phyloP scores from a whole-genome alignment of 2,113 vertebrate genomes.

The Epinephelus moara region DNA sequence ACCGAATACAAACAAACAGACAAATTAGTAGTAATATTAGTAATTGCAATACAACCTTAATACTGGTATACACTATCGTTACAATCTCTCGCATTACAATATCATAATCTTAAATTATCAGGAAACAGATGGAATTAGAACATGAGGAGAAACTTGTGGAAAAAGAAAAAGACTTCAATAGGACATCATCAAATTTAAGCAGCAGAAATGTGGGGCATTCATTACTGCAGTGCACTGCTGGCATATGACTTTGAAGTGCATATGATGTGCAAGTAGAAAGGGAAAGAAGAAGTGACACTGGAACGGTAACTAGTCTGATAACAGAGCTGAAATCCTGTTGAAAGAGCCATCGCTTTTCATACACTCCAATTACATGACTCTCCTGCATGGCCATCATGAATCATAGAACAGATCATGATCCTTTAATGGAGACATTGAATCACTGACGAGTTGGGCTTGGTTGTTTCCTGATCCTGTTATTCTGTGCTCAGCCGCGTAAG shows the following conservation, averaged over 20 bases:
- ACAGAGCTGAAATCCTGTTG: constrained; percentile 67
- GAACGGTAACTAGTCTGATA: constrained; percentile 70
- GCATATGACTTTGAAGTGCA: constrained; percentile 79
- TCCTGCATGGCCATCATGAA: constrained; percentile 78
- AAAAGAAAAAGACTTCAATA: constrained; percentile 51
- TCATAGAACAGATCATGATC: constrained; percentile 81
- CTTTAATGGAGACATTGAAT: constrained; percentile 77
- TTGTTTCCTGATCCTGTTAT: constrained; percentile 61
- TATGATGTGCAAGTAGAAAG: constrained; percentile 78
- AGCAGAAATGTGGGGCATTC: constrained; percentile 76
- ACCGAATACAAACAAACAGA: neutral
- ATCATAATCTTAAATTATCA: constrained; percentile 26
- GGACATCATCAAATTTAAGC: constrained; percentile 66
- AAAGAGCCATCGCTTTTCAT: constrained; percentile 68
- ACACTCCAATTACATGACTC: constrained; percentile 79
- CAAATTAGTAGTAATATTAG: constrained; percentile 6
- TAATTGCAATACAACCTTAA: constrained; percentile 17
- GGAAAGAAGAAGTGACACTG: constrained; percentile 70
- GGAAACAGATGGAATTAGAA: constrained; percentile 44
- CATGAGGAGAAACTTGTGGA: constrained; percentile 25
- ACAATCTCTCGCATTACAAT: neutral
- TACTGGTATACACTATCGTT: neutral
- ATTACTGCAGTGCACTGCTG: constrained; percentile 75
- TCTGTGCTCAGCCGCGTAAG: constrained; percentile 43
- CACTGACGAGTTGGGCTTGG: constrained; percentile 63